phyloP scores from a whole-genome alignment of 2,888 invertebrate genomes.

The Ochlodes sylvanus region DNA sequence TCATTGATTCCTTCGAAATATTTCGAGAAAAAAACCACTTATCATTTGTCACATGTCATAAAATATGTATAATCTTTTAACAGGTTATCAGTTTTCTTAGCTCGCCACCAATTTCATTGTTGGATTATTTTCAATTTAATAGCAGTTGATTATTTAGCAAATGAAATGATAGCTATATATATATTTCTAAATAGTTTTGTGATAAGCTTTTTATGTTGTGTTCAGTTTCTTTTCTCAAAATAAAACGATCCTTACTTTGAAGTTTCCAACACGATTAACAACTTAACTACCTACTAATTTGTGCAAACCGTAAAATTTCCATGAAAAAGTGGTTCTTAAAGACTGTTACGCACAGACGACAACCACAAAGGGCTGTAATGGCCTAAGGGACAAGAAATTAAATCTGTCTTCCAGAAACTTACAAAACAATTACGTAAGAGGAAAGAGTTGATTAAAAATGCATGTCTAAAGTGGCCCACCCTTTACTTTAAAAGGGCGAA shows the following conservation, averaged over 20 bases:
- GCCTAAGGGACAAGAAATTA: conserved; percentile 27
- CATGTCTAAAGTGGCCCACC: conserved; percentile 53
- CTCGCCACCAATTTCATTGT: too few relatives aligned
- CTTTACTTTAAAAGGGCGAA: conserved; percentile 52
- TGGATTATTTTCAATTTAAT: too few relatives aligned
- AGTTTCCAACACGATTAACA: not conserved
- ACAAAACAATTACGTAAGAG: conserved; percentile 35
- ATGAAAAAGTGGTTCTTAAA: conserved; percentile 28
- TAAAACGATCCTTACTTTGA: not conserved
- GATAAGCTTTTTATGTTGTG: not conserved
- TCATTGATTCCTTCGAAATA: too few relatives aligned
- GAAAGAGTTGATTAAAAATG: conserved; percentile 57
- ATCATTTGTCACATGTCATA: too few relatives aligned
- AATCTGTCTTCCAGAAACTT: conserved; percentile 35
- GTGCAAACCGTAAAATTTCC: conserved; percentile 18
- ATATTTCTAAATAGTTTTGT: too few relatives aligned
- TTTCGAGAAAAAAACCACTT: too few relatives aligned
- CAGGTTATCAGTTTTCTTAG: too few relatives aligned
- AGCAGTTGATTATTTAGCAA: too few relatives aligned
- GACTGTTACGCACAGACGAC: conserved; percentile 2
- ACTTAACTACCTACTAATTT: conserved; percentile 20
- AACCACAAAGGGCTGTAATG: conserved; percentile 28
- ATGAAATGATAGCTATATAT: too few relatives aligned
- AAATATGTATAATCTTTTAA: too few relatives aligned
- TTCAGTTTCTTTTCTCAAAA: not conserved